A percentile compares a stretch with the other conserved stretches of the same genome.
Evolutionary conservation across 2,797 vertebrate species (phyloP).

Genomic region (Scomberomorus guttatus): DNA sequence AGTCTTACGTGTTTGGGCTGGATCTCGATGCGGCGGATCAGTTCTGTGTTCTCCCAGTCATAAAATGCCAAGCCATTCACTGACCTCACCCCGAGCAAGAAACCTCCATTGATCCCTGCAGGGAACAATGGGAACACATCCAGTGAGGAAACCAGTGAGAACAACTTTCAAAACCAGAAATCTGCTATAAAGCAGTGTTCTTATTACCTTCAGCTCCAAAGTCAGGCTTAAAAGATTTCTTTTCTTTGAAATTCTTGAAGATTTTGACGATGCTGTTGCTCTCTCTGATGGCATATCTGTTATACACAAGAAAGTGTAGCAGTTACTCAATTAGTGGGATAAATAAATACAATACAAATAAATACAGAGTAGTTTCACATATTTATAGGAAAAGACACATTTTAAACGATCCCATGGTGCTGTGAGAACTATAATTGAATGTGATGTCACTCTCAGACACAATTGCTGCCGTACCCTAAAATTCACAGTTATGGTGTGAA

Average conservation of each 20-base stretch:
- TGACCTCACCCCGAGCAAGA: constrained; percentile 94
- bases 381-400: too few species aligned
- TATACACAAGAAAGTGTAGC: not conserved
- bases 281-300: constrained; percentile 95
- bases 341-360: too few species aligned
- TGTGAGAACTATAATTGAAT: too few species aligned
- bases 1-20: constrained; percentile 95
- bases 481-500: too few species aligned
- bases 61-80: constrained; percentile 98
- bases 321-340: not conserved
- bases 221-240: constrained; percentile 99
- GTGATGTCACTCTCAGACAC: too few species aligned
- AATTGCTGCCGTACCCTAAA: too few species aligned
- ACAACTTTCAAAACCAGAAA: constrained; percentile 10
- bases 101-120: constrained; percentile 96
- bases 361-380: too few species aligned
- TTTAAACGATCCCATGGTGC: too few species aligned
- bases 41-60: constrained; percentile 98
- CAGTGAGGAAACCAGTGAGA: constrained; percentile 14
- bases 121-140: not conserved
- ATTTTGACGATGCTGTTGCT: constrained; percentile 97
- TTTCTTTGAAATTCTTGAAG: constrained; percentile 99
- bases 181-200: not conserved
- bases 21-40: constrained; percentile 98
- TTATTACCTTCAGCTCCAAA: constrained; percentile 95